Conservation (phyloP, 2,888 invertebrate species). For the Lithophane ornitopus region DNA sequence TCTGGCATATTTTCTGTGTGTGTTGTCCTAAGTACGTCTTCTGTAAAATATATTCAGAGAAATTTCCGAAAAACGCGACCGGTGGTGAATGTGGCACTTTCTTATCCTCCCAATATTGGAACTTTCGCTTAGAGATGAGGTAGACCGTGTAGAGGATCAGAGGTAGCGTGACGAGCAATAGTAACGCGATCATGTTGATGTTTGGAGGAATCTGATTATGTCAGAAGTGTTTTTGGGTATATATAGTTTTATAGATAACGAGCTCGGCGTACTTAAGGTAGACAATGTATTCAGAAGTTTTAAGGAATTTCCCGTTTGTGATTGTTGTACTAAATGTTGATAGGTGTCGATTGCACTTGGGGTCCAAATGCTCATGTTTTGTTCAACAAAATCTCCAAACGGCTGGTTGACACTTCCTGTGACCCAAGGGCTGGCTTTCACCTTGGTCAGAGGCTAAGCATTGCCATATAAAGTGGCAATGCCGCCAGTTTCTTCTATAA, state of each 20-base stretch:
- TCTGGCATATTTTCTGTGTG: slow-evolving; percentile 72
- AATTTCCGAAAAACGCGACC: slow-evolving; percentile 78
- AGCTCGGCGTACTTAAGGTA: background rate
- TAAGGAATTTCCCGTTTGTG: slow-evolving; percentile 4
- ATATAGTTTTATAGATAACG: slow-evolving; percentile 31
- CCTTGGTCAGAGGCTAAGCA: too few relatives aligned
- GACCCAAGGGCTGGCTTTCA: too few relatives aligned
- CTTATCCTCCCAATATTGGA: slow-evolving; percentile 76
- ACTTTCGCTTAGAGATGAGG: slow-evolving; percentile 67
- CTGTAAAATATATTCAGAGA: slow-evolving; percentile 72
- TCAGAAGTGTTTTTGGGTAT: background rate
- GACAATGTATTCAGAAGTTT: slow-evolving; percentile 21
- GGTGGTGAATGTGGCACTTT: slow-evolving; percentile 74
- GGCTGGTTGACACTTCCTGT: too few relatives aligned
- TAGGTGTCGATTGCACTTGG: background rate
- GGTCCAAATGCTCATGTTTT: too few relatives aligned
- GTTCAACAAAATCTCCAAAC: too few relatives aligned
- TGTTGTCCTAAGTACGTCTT: slow-evolving; percentile 68
- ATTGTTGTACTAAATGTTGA: background rate
- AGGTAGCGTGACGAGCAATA: slow-evolving; percentile 22
- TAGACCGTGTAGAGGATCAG: slow-evolving; percentile 56
- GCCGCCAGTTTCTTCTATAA: too few relatives aligned
- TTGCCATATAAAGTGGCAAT: too few relatives aligned
- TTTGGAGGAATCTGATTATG: background rate
- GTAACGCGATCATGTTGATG: slow-evolving; percentile 42